Conservation (phyloP, 2,888 invertebrate genomes). For the Xestia xanthographa region DNA sequence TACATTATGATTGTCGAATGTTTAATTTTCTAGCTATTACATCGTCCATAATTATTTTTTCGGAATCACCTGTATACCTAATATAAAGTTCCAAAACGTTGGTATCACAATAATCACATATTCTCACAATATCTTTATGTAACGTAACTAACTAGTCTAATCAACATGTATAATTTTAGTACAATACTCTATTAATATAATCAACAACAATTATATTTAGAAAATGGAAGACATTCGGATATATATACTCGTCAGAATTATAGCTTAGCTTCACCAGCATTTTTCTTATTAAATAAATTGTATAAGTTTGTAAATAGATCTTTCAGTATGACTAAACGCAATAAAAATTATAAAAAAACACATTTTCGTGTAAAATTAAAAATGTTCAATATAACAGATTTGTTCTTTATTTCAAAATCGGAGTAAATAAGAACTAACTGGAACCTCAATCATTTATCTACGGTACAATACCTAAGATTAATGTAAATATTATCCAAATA, state of each 20-base stretch:
- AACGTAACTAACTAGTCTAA: constrained; percentile 70
- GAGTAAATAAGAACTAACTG: constrained; percentile 41
- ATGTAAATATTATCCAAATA: constrained; percentile 70
- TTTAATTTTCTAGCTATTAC: background rate
- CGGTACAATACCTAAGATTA: constrained; percentile 58
- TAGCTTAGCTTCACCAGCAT: constrained; percentile 35
- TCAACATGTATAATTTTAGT: constrained; percentile 72
- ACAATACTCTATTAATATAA: constrained; percentile 69
- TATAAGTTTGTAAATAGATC: constrained; percentile 62
- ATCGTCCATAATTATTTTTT: background rate
- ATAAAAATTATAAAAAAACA: constrained; percentile 41
- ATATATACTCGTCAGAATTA: constrained; percentile 49
- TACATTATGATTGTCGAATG: constrained; percentile 1
- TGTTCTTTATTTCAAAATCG: constrained; percentile 25
- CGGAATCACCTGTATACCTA: constrained; percentile 65
- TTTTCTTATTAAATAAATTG: constrained; percentile 54
- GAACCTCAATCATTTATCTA: constrained; percentile 50
- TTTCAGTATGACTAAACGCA: constrained; percentile 51
- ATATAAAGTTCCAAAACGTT: constrained; percentile 61
- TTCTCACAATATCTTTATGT: constrained; percentile 62
- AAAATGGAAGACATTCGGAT: constrained; percentile 73
- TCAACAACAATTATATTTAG: constrained; percentile 71
- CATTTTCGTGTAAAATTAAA: constrained; percentile 38
- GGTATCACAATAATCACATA: constrained; percentile 69
- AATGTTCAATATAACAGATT: constrained; percentile 13